Conservation (phyloP, 2,888 invertebrate genomes). For the Chirona hameri region DNA sequence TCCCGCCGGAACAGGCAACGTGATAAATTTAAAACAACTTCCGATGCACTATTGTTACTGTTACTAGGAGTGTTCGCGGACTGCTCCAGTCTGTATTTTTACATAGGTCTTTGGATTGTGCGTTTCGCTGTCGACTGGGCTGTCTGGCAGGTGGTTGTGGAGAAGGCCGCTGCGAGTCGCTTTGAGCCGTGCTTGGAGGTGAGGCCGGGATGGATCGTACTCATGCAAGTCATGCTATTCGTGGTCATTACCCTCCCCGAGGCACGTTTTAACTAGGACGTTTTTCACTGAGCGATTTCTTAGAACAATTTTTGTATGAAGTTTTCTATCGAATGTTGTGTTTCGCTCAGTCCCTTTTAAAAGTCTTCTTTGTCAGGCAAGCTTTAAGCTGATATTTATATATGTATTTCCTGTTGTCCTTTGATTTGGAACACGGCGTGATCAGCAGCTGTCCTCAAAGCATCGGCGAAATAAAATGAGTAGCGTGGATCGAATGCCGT, state of each 20-base stretch:
- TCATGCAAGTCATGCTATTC: too few relatives aligned
- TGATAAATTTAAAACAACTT: too few relatives aligned
- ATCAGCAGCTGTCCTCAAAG: neutral
- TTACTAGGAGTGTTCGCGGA: too few relatives aligned
- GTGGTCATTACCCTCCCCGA: neutral
- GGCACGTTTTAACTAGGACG: neutral
- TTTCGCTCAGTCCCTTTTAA: neutral
- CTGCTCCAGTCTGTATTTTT: too few relatives aligned
- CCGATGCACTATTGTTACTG: too few relatives aligned
- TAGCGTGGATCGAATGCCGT: neutral
- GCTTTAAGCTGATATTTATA: slow-evolving; percentile 23
- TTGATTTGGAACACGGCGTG: neutral
- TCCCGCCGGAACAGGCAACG: too few relatives aligned
- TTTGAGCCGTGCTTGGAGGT: too few relatives aligned
- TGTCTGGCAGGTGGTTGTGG: neutral
- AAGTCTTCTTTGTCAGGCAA: neutral
- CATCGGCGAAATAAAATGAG: neutral
- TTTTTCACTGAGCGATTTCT: neutral
- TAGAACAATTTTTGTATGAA: neutral
- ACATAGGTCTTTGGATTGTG: neutral
- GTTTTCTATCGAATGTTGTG: neutral
- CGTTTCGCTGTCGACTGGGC: neutral
- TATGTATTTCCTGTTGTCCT: slow-evolving; percentile 10
- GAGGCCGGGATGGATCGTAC: too few relatives aligned
- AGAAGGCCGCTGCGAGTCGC: neutral